phyloP scores from a whole-genome alignment of 2,888 invertebrate genomes.

The Hemithea aestivaria region DNA sequence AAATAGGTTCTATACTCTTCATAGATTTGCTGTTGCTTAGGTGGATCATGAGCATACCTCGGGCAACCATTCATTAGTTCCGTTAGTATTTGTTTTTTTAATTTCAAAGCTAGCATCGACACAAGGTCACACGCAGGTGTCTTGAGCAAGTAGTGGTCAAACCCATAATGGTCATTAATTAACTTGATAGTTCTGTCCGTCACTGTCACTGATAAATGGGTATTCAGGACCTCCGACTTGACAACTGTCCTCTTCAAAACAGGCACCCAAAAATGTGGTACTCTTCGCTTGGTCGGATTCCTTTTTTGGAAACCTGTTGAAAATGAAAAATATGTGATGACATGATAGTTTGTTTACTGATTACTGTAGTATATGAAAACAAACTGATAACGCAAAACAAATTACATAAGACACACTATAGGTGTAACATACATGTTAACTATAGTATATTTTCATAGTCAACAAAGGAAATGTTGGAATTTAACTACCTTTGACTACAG shows the following conservation, averaged over 20 bases:
- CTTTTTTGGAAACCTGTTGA: slow-evolving; percentile 84
- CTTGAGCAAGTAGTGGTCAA: slow-evolving; percentile 96
- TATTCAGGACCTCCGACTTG: slow-evolving; percentile 93
- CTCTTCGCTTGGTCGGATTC: slow-evolving; percentile 78
- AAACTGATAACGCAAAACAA: slow-evolving; percentile 5
- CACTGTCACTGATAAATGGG: slow-evolving; percentile 88
- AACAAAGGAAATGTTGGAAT: neutral
- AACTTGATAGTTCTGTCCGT: slow-evolving; percentile 90
- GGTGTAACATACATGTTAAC: too few relatives aligned
- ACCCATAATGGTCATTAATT: slow-evolving; percentile 94
- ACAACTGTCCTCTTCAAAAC: slow-evolving; percentile 87
- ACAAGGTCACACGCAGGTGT: slow-evolving; percentile 95
- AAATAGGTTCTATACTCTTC: slow-evolving; percentile 90
- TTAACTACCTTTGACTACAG: slow-evolving; percentile 85
- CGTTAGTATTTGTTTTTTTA: slow-evolving; percentile 91
- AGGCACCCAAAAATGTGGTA: slow-evolving; percentile 94
- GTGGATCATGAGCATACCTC: slow-evolving; percentile 81
- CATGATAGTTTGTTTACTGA: neutral
- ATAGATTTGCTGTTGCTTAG: slow-evolving; percentile 84
- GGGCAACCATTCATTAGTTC: slow-evolving; percentile 84
- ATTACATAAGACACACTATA: slow-evolving; percentile 12
- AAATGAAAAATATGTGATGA: neutral
- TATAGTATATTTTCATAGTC: too few relatives aligned
- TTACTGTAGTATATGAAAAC: slow-evolving; percentile 2
- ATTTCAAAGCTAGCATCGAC: slow-evolving; percentile 89